phyloP scores from a whole-genome alignment of 2,113 vertebrate genomes.

The Proteles cristata region DNA sequence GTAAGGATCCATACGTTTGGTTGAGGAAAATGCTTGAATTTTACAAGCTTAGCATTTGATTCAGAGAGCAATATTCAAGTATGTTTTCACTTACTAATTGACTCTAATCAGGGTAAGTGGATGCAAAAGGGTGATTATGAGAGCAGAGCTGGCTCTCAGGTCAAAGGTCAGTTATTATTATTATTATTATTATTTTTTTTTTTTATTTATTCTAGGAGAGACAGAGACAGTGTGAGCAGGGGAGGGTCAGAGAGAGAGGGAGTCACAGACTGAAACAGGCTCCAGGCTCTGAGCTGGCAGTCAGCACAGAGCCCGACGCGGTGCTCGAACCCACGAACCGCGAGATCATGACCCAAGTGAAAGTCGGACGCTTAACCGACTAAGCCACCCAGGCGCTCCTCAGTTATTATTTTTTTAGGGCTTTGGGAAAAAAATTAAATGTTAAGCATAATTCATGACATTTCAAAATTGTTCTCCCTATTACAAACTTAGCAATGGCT shows the following conservation, averaged over 20 bases:
- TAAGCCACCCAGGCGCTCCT: no score
- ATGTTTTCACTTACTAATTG: conserved; percentile 34
- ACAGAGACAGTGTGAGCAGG: no score
- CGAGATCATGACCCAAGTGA: no score
- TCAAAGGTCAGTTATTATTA: not conserved
- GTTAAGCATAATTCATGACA: not conserved
- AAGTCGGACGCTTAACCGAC: no score
- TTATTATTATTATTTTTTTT: no score
- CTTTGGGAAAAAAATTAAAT: conserved; percentile 39
- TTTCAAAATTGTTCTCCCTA: conserved; percentile 23
- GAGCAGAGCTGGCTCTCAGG: not conserved
- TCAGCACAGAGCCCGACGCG: no score
- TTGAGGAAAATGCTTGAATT: conserved; percentile 34
- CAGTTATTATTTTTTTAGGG: not conserved
- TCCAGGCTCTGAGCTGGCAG: no score
- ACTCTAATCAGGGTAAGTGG: conserved; percentile 47
- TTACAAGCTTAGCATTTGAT: not conserved
- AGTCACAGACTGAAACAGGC: no score
- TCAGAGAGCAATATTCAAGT: conserved; percentile 34
- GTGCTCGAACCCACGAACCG: no score
- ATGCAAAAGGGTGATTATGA: conserved; percentile 1
- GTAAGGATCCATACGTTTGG: not conserved
- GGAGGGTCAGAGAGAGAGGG: no score
- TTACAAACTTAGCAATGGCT: not conserved
- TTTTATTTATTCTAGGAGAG: no score